Evolutionary conservation across 2,888 invertebrate species (phyloP), one percentile per base, ranked within the genome.

Genomic region (Drosophila flavopinicola): DNA sequence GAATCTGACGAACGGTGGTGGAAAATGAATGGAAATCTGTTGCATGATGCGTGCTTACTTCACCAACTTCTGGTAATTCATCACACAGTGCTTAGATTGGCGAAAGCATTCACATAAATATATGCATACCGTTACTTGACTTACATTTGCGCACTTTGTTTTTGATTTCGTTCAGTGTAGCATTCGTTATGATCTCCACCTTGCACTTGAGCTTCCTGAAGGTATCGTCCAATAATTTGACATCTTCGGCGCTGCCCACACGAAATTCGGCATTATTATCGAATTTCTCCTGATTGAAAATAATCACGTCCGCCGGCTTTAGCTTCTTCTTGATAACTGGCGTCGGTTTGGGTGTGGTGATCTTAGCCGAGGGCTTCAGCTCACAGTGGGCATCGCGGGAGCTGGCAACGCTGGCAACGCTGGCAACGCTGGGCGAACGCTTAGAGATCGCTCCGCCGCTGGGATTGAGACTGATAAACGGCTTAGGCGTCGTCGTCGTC

Each of bases 271-370:
- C 83, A 4, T 78, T 58, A 56, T 74, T 80, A 44, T 90, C 88
- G 44, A 91, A 90, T 10, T 75, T 71, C 38, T 89, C 90, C 20
- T 90, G 87, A 53, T 91, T 90, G 38, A 91, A 90, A 47, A 91
- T 88, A 13, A 88, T 82, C 2, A 85, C 88, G 17, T 80, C 70
- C 1, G 90, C 91, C 1, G 91, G 87, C 30, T 88, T 85, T 1
- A 80, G 66, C 23, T 85, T 87, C 9, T 56, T 57, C 49, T 66
- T 72, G 20, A 1, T 33, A n/a, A 6, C 6, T 9, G 37, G 4
- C 1, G 25, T 6, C n/a, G 17, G 13, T 1, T 24, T 53, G 2
- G 37, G 6, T 37, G 51, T 10, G 3, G 23, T 33, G 0, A 45
- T 9, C 2, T 6, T 9, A 1, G 6, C 5, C 6, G 17, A 44